phyloP scores from a whole-genome alignment of 2,113 vertebrate species.

The Bambusicola thoracicus region DNA sequence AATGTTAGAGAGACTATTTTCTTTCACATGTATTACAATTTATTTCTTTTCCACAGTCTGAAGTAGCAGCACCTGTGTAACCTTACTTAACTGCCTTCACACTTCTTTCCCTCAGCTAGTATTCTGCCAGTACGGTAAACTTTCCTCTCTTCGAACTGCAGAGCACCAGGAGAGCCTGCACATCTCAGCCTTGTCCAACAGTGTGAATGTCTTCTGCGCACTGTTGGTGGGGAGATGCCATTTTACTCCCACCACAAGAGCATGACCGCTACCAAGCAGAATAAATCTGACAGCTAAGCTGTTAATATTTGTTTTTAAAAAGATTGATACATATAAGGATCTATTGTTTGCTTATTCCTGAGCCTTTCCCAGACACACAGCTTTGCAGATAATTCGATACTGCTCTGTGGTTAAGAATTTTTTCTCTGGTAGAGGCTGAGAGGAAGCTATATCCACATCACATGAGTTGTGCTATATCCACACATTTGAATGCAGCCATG shows the following conservation, averaged over 20 bases:
- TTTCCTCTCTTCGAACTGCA: slow-evolving; percentile 53
- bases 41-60: slow-evolving; percentile 53
- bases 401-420: neutral
- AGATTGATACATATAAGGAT: neutral
- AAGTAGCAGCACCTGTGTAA: slow-evolving; percentile 70
- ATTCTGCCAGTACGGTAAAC: slow-evolving; percentile 60
- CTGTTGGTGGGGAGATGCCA: neutral
- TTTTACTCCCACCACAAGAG: neutral
- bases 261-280: neutral
- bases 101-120: slow-evolving; percentile 21
- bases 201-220: neutral
- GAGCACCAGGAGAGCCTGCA: slow-evolving; percentile 23
- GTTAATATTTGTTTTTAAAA: neutral
- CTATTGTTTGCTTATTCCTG: neutral
- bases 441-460: neutral
- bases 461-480: too few species aligned
- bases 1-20: slow-evolving; percentile 51
- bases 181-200: slow-evolving; percentile 9
- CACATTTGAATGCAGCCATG: neutral
- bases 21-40: slow-evolving; percentile 57
- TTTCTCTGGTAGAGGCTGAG: neutral
- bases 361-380: neutral
- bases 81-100: slow-evolving; percentile 65
- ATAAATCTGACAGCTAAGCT: neutral
- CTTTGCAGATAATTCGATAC: neutral